These are phyloP conservation scores for Dendrolimus pini DNA, from an alignment of 2,888 invertebrate genomes.

Conservation along the genomic window DNA sequence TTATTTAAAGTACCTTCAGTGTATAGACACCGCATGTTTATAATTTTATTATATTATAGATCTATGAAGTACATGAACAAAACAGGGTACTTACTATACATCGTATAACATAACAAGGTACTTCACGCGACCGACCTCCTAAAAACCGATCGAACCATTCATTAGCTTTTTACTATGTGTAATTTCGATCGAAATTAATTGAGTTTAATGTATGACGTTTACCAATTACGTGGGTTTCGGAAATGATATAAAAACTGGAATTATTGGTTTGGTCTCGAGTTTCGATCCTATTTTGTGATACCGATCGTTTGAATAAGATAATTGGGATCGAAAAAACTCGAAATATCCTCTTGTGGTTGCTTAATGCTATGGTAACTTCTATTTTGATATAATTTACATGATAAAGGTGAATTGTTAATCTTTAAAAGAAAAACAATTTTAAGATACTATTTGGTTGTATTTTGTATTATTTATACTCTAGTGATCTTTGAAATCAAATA, in stretches of 20 bases:
- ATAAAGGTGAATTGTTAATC: too few relatives aligned
- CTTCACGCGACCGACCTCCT: slow-evolving; percentile 30
- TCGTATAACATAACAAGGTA: slow-evolving; percentile 26
- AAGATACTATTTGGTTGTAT: too few relatives aligned
- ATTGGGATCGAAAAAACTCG: background rate
- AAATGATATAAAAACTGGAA: slow-evolving; percentile 31
- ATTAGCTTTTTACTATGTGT: slow-evolving; percentile 33
- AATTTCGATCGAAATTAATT: slow-evolving; percentile 47
- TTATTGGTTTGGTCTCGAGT: slow-evolving; percentile 27
- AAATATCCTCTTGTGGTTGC: background rate
- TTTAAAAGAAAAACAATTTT: too few relatives aligned
- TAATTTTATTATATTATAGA: too few relatives aligned
- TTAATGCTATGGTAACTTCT: background rate
- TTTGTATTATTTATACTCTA: too few relatives aligned
- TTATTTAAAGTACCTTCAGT: too few relatives aligned
- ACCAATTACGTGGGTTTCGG: slow-evolving; percentile 38
- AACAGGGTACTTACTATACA: background rate
- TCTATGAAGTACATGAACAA: too few relatives aligned
- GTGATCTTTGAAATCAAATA: too few relatives aligned
- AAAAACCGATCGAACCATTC: slow-evolving; percentile 28
- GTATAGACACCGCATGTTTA: too few relatives aligned
- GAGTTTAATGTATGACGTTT: slow-evolving; percentile 40
- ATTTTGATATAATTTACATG: too few relatives aligned
- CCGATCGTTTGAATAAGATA: background rate
- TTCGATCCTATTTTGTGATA: slow-evolving; percentile 1